Base-by-base conservation (phyloP, 2,797 vertebrate species). In the Sarcophilus harrisii region DNA sequence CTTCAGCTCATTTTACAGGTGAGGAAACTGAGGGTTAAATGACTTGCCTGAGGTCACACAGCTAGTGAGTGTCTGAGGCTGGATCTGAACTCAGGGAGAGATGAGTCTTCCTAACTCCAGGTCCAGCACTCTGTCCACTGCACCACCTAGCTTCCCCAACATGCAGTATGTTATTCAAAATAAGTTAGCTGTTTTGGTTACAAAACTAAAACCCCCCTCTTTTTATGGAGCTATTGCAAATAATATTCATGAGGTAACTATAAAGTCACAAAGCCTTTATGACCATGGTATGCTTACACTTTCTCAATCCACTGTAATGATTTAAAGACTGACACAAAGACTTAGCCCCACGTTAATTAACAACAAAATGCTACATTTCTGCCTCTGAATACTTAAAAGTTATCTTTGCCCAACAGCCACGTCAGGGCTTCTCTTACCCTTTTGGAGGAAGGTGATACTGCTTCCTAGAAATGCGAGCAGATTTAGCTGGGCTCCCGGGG, bases 351-450 rank as follows among this genome's bases (percentile, higher is more conserved):
- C 13, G n/a, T 81, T 24, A 81, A 81, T 24, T 6, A 45, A 45
- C 24, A 38, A 45, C 73, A 38, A 38, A 30, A 58, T 1, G 6
- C 57, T 73, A 5, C 28, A 13, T 58, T 94, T 92, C 93, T 90
- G 57, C 92, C 92, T 38, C 57, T 90, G 4, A 62, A 0, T 0
- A 52, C 45, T 54, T 10, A 32, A 57, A 52, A 2, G 1, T 54
- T 30, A 89, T 28, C 73, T 66, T 57, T 54, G 11, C 52, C 29
- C 32, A 91, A 45, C 30, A 54, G 0, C 90, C 18, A 24, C 4
- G 14, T 28, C 66, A 89, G 38, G 30, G 24, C 54, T 28, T 5
- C 2, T 58, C 55, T 98, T 97, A 99, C 99, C 98, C 87, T 96
- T 90, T 96, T 57, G 95, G 55, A 62, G 98, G 97, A 89, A 94